Evolutionary conservation across 2,113 vertebrate species (phyloP), one percentile per base, ranked within the genome.

Genomic region (Gila orcuttii): DNA sequence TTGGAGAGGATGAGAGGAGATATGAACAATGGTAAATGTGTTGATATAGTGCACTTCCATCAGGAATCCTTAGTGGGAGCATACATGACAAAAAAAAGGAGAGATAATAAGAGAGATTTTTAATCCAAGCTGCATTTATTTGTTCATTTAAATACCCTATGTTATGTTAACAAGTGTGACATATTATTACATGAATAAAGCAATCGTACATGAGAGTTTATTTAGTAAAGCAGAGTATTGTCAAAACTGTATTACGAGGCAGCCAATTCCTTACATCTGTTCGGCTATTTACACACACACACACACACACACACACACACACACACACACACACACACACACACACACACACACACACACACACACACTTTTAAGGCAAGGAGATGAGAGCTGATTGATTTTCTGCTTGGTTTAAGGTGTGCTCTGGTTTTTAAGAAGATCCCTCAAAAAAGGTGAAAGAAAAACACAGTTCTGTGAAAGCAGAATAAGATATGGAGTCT

Each of bases 381-480:
- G 10, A 79, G 55, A 79, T 79, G 77, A 79, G 57, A 60, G 57
- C 23, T 39, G 77, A 79, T 60, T 60, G 55, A 79, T 79, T 80
- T 80, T 62, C 57, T 62, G 33, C 57, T 62, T 9, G 78, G 31
- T 79, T 79, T 39, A 79, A 79, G 74, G 50, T 62, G 57, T 80
- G 79, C 60, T 80, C 11, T 31, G 39, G 15, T 47, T 64, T 39
- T 80, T 64, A 64, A 59, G 52, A 64, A 25, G 23, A 81, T 66
- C 57, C 39, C 39, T 62, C n/a, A 21, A 79, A 79, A 62, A 81
- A 39, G 5, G 11, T 39, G 11, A 71, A 36, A 59, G 23, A 60
- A 33, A 42, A 55, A 39, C 19, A 5, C 31, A 39, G 12, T 15
- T 36, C 4, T 59, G 73, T 47, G n/a, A 50, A 52, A 50, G 73